These are phyloP conservation scores for Glossophaga mutica DNA, from an alignment of 2,797 vertebrate genomes.

Conservation along the genomic window DNA sequence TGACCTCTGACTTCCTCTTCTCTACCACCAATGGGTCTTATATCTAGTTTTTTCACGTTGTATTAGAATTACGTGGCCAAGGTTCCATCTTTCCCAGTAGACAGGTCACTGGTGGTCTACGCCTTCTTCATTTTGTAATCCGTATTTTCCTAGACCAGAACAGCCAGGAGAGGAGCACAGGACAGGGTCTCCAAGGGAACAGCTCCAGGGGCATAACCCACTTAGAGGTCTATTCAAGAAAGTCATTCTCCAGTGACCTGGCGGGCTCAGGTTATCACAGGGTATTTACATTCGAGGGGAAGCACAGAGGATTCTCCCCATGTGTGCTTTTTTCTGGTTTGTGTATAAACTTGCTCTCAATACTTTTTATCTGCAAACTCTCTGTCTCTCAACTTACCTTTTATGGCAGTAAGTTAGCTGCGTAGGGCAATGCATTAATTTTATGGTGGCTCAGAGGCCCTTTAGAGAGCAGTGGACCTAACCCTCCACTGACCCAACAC, in stretches of 20 bases:
- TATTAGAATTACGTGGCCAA: neutral
- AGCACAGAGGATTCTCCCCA: neutral
- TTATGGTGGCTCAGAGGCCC: neutral
- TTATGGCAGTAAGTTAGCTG: neutral
- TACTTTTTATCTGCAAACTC: neutral
- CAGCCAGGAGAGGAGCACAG: neutral
- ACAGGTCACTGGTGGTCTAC: no score
- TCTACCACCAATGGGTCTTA: fast-evolving
- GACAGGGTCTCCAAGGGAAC: no score
- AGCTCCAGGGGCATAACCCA: neutral
- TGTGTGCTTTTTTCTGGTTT: neutral
- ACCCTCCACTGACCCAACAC: neutral
- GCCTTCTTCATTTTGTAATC: neutral
- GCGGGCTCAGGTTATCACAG: neutral
- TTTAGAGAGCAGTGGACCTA: neutral
- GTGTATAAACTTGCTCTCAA: neutral
- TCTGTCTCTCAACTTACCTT: neutral
- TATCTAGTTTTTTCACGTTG: neutral
- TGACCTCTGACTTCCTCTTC: neutral
- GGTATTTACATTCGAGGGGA: neutral
- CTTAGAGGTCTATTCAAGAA: neutral
- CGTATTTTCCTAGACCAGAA: neutral
- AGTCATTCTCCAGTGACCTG: neutral
- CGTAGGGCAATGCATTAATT: neutral
- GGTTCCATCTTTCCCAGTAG: neutral